A percentile compares a stretch with the other conserved stretches of the same genome.
phyloP scores from a whole-genome alignment of 2,888 invertebrate species.

The Ptycholaimellus sp. region DNA sequence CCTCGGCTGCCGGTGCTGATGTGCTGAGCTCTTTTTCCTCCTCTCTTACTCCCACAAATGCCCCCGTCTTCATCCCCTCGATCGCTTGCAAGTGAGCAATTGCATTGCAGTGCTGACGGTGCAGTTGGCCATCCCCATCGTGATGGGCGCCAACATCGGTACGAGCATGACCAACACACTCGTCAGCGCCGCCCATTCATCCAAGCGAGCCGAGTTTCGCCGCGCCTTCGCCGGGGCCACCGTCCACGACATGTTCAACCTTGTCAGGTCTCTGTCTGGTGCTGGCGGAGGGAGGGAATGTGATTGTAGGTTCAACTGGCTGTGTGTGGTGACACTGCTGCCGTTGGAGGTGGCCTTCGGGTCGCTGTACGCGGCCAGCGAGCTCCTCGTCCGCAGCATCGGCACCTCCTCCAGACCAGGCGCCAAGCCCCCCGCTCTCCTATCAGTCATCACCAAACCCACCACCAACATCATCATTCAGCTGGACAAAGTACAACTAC shows the following conservation, averaged over 20 bases:
- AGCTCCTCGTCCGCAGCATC: background rate
- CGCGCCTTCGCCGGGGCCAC: slow-evolving; percentile 34
- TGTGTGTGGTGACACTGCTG: slow-evolving; percentile 31
- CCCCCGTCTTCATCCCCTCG: too few relatives aligned
- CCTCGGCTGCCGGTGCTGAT: too few relatives aligned
- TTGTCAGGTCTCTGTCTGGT: too few relatives aligned
- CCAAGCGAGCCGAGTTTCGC: slow-evolving; percentile 27
- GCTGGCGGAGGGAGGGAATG: too few relatives aligned
- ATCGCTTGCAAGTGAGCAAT: too few relatives aligned
- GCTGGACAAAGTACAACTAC: background rate
- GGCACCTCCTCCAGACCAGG: background rate
- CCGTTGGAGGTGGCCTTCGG: slow-evolving; percentile 28
- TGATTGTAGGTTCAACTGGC: too few relatives aligned
- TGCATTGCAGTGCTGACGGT: slow-evolving; percentile 1
- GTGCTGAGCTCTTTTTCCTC: too few relatives aligned
- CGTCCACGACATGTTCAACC: slow-evolving; percentile 36
- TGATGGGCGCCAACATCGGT: slow-evolving; percentile 36
- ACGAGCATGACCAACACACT: slow-evolving; percentile 34
- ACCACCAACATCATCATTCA: slow-evolving; percentile 3
- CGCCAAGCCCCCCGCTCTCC: slow-evolving; percentile 3
- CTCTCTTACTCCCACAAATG: too few relatives aligned
- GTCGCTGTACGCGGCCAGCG: slow-evolving; percentile 6
- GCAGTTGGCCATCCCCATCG: slow-evolving; percentile 22
- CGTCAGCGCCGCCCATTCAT: slow-evolving; percentile 27
- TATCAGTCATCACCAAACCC: slow-evolving; percentile 4